A percentile compares a stretch with the other conserved stretches of the same genome.
These are phyloP conservation scores for Cryptophagus acutangulus DNA, from an alignment of 2,888 invertebrate genomes.

Conservation along the genomic window DNA sequence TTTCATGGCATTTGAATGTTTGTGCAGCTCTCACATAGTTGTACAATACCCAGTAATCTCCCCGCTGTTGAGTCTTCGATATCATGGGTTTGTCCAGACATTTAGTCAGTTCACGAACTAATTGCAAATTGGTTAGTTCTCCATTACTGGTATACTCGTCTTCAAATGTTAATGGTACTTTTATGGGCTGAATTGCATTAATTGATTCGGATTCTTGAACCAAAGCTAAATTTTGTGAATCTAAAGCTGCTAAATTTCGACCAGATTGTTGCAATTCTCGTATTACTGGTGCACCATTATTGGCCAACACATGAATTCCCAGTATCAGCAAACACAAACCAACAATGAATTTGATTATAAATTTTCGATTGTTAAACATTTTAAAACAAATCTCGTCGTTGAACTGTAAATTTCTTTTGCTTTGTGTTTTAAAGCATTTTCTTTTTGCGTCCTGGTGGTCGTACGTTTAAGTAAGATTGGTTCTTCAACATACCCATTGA, in stretches of 20 bases:
- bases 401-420: constrained; percentile 1
- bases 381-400: background rate
- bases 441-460: constrained; percentile 44
- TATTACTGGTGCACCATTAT: constrained; percentile 35
- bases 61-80: constrained; percentile 45
- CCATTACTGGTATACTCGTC: too few species aligned
- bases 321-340: constrained; percentile 36
- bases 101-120: constrained; percentile 38
- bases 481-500: constrained; percentile 41
- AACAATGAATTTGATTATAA: constrained; percentile 39
- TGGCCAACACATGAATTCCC: constrained; percentile 39
- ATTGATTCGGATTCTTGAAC: too few species aligned
- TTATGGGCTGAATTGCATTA: background rate
- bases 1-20: constrained; percentile 70
- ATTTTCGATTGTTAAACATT: constrained; percentile 20
- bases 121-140: constrained; percentile 28
- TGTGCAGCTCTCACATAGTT: constrained; percentile 74
- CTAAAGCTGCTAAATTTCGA: constrained; percentile 45
- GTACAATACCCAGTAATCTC: constrained; percentile 77
- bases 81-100: constrained; percentile 44
- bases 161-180: background rate
- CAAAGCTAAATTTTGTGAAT: constrained; percentile 19
- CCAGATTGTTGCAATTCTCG: constrained; percentile 48
- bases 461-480: constrained; percentile 39
- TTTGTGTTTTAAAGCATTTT: constrained; percentile 16